A percentile compares a stretch with the other conserved stretches of the same genome.
Evolutionary conservation across 2,888 invertebrate species (phyloP).

Genomic region (Stictocephala bisonia): DNA sequence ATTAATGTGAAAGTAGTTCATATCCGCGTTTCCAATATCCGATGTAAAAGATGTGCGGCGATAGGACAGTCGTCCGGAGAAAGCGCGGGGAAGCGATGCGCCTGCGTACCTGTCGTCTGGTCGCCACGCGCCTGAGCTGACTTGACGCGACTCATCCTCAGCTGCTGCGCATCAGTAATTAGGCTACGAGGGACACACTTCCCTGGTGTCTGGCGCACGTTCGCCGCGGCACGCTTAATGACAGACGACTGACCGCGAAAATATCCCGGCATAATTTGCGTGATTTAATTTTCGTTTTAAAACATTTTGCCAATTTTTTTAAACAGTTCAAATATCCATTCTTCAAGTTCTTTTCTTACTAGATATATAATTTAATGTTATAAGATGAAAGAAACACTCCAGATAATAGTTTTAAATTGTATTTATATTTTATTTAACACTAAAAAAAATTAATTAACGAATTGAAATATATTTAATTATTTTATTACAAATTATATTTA

Average conservation of each 20-base stretch:
- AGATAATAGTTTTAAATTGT: no score
- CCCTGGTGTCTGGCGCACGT: conserved; percentile 14
- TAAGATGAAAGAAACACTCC: no score
- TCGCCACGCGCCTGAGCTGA: neutral
- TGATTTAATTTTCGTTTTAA: no score
- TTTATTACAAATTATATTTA: no score
- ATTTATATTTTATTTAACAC: no score
- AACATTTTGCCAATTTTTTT: no score
- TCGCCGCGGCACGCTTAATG: neutral
- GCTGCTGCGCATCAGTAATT: conserved; percentile 37
- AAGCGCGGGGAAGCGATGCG: conserved; percentile 32
- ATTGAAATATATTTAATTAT: no score
- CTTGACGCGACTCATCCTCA: neutral
- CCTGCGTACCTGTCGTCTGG: neutral
- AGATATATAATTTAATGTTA: no score
- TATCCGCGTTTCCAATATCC: conserved; percentile 4
- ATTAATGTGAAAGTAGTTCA: conserved; percentile 20
- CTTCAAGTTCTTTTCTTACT: no score
- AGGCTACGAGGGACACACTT: conserved; percentile 34
- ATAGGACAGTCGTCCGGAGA: neutral
- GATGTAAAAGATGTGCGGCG: conserved; percentile 5
- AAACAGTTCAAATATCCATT: no score
- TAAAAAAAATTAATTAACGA: no score
- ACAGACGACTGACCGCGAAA: neutral
- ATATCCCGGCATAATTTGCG: no score